Base-by-base conservation (phyloP, 2,888 invertebrate species). In the Lasioglossum figueresi region DNA sequence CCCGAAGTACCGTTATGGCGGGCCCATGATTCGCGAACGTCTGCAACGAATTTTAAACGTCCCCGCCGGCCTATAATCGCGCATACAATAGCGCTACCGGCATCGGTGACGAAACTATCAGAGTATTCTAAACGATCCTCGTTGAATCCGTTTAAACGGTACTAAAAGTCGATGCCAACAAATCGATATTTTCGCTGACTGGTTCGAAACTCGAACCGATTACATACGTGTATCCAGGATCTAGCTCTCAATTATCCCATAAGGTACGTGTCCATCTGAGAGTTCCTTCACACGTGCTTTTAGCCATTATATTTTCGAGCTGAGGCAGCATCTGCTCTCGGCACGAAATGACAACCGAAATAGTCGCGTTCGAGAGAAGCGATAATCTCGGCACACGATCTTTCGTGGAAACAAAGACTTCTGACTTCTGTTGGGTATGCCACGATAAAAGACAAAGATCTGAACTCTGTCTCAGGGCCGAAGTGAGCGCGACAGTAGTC, bases 1-100 rank as follows among this genome's bases (percentile, higher is more conserved):
- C 88, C 86, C 79, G 71, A 85, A 74, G 90, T 93, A 93, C 94
- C 94, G 93, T 94, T 94, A 94, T 76, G 79, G 88, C 83, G 82
- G 88, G 80, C 84, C 86, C 87, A 87, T 88, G 88, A 91, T 88
- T 83, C 84, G 88, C 82, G 23, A 86, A 80, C 82, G 71, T 79
- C 83, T 52, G 74, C 85, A 52, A 70, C 83, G 83, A 89, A 86
- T 88, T 88, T 82, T 80, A 88, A 76, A 84, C 31, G 45, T 72
- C 76, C 79, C 83, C 83, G 78, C 74, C 79, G 27, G 56, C 19
- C 59, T 56, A n/a, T 19, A 40, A 78, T 85, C 79, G 16, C 40
- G 79, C 82, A 73, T 71, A 85, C 79, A 86, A 83, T 82, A 80
- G 59, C 37, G 43, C 27, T 43, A 74, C 31, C 63, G 40, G 27